Evolutionary conservation across 2,888 invertebrate species (phyloP).

Genomic region (Herminia tarsipennalis): DNA sequence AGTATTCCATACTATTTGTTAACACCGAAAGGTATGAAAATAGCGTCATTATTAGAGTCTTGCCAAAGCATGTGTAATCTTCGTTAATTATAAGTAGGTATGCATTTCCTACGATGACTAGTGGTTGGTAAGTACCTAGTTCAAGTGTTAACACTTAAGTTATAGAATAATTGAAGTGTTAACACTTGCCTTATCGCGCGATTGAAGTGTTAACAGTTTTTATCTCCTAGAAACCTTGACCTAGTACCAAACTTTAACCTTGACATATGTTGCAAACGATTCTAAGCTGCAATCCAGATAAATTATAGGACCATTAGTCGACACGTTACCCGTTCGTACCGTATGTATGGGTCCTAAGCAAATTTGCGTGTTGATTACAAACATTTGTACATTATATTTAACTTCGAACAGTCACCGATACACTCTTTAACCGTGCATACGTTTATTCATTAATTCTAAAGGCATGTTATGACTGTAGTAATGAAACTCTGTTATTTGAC

Average conservation of each 20-base stretch:
- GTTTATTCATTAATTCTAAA: conserved; percentile 6
- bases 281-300: not conserved
- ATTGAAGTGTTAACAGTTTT: too few species aligned
- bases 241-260: not conserved
- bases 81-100: too few species aligned
- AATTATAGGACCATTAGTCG: conserved; percentile 12
- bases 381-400: conserved; percentile 28
- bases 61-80: too few species aligned
- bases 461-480: not conserved
- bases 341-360: conserved; percentile 29
- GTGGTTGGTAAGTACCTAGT: too few species aligned
- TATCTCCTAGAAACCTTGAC: conserved; percentile 1
- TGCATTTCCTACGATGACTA: too few species aligned
- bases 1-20: too few species aligned
- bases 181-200: too few species aligned
- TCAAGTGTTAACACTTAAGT: too few species aligned
- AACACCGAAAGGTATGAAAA: too few species aligned
- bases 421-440: conserved; percentile 14
- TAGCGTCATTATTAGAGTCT: too few species aligned
- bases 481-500: not conserved
- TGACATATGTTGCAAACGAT: conserved; percentile 11
- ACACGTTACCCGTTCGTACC: conserved; percentile 12
- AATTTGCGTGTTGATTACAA: conserved; percentile 27
- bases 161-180: too few species aligned
- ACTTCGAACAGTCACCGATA: conserved; percentile 27